Percentiles rank a stretch among this genome's conserved stretches.
Evolutionary conservation across 2,113 vertebrate species (phyloP).

Genomic region (human): GRCh38 chr6:113280501-113281000

Average conservation of each 20-base stretch:
- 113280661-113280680: neutral
- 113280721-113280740: neutral
- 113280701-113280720: neutral
- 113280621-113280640: neutral
- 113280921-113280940: neutral
- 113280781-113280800: neutral
- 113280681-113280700: neutral
- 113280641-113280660: neutral
- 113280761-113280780: neutral
- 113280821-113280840: neutral
- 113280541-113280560: too few species aligned
- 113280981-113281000: neutral
- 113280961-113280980: neutral
- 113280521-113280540: too few species aligned
- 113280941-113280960: constrained; percentile 4
- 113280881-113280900: neutral
- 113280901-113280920: neutral
- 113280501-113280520: too few species aligned
- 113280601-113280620: neutral
- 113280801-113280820: neutral
- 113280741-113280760: neutral
- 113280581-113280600: too few species aligned
- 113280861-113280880: neutral
- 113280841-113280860: constrained; percentile 4
- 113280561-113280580: too few species aligned